Evolutionary conservation across 2,113 vertebrate genomes (phyloP).

Genomic region (Poeciliopsis turrubarensis): DNA sequence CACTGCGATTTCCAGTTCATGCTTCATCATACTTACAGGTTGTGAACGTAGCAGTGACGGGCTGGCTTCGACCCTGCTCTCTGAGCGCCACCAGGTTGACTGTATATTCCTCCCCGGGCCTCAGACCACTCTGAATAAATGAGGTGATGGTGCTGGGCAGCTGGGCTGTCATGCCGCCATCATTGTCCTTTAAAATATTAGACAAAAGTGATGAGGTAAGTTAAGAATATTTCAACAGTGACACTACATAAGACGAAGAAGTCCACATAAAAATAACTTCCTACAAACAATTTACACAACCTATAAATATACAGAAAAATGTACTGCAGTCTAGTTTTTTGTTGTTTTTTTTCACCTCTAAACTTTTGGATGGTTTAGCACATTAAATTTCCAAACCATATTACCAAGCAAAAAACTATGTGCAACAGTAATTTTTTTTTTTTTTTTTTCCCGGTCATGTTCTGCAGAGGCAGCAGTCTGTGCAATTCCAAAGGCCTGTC

Average conservation of each 20-base stretch:
- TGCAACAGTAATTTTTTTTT: conserved; percentile 22
- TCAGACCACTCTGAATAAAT: conserved; percentile 93
- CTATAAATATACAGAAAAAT: neutral
- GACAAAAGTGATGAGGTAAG: conserved; percentile 1
- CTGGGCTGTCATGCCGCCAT: conserved; percentile 95
- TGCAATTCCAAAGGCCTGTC: conserved; percentile 54
- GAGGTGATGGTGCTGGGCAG: conserved; percentile 94
- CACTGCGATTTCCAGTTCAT: neutral
- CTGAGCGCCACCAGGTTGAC: conserved; percentile 93
- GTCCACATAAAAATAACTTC: neutral
- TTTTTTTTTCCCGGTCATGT: conserved; percentile 3
- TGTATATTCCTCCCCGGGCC: conserved; percentile 94
- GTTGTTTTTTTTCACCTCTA: neutral
- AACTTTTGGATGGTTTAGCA: conserved; percentile 25
- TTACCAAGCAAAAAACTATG: conserved; percentile 10
- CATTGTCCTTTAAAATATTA: conserved; percentile 85
- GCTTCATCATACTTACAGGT: conserved; percentile 83
- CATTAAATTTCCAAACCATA: conserved; percentile 27
- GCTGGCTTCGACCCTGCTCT: conserved; percentile 91
- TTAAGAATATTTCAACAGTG: conserved; percentile 3
- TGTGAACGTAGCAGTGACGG: conserved; percentile 86
- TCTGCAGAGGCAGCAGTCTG: conserved; percentile 56
- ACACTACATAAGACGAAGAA: neutral
- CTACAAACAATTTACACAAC: neutral
- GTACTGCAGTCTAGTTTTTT: neutral